A percentile compares a stretch with the other conserved stretches of the same genome.
Conservation (phyloP, 37 sponge, comb jelly and placozoan species). For the Amphimedon queenslandica region DNA sequence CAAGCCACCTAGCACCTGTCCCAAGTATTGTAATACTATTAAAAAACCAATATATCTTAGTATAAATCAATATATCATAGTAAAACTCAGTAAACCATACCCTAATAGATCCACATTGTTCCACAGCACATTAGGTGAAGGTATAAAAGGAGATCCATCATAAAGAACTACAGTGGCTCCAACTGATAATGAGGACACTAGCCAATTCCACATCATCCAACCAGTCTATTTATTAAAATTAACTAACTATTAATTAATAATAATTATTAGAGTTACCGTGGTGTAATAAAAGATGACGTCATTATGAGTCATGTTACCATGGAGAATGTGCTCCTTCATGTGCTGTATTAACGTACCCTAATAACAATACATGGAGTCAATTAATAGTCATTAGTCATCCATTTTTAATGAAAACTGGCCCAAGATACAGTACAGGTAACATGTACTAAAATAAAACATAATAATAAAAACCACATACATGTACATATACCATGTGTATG, state of each 20-base stretch:
- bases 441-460: too few species aligned
- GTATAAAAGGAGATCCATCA: constrained; percentile 96
- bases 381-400: not conserved
- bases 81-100: constrained; percentile 19
- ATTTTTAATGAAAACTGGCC: not conserved
- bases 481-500: too few species aligned
- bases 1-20: constrained; percentile 93
- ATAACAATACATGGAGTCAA: not conserved
- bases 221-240: constrained; percentile 71
- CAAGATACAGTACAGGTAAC: too few species aligned
- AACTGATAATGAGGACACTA: constrained; percentile 82
- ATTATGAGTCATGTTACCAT: constrained; percentile 75
- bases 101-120: constrained; percentile 83
- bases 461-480: too few species aligned
- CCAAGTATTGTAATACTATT: constrained; percentile 88
- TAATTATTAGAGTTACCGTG: constrained; percentile 55
- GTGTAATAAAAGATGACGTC: constrained; percentile 94
- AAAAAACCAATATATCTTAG: too few species aligned
- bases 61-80: not conserved
- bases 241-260: not conserved
- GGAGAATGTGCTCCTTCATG: constrained; percentile 94
- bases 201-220: constrained; percentile 99
- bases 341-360: constrained; percentile 97
- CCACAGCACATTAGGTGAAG: constrained; percentile 77
- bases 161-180: constrained; percentile 89